Conservation (phyloP, 2,888 invertebrate genomes). For the Odontocerum albicorne region DNA sequence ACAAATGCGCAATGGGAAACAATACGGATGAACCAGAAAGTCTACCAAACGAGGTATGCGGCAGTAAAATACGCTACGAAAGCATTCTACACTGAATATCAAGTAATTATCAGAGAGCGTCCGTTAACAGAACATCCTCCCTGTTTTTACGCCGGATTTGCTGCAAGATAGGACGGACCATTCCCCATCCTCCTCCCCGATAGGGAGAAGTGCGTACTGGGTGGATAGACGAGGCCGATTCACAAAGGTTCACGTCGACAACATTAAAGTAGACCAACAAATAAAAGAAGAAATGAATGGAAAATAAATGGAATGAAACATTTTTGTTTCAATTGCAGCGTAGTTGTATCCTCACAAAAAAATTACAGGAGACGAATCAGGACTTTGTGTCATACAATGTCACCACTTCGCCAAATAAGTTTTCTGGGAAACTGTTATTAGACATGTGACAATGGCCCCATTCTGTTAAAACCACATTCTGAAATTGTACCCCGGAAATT, state of each 20-base stretch:
- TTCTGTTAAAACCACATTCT: too few species aligned
- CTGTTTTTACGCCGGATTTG: conserved; percentile 7
- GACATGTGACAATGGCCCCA: too few species aligned
- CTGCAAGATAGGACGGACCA: neutral
- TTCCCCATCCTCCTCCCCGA: neutral
- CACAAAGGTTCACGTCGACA: neutral
- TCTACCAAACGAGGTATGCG: neutral
- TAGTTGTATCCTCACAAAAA: too few species aligned
- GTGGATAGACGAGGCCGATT: neutral
- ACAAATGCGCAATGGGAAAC: neutral
- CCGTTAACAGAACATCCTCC: neutral
- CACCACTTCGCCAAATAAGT: too few species aligned
- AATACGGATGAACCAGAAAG: neutral
- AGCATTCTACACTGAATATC: neutral
- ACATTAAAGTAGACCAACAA: too few species aligned
- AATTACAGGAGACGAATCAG: too few species aligned
- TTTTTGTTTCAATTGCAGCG: too few species aligned
- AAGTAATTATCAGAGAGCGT: neutral
- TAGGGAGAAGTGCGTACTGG: neutral
- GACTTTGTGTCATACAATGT: too few species aligned
- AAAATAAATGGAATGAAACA: too few species aligned
- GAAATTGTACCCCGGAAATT: too few species aligned
- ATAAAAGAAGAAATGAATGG: too few species aligned
- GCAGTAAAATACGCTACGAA: neutral
- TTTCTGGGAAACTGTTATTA: too few species aligned